Evolutionary conservation across 1,140 invertebrate species (phyloP).

Genomic region (Zelostemma sp.): DNA sequence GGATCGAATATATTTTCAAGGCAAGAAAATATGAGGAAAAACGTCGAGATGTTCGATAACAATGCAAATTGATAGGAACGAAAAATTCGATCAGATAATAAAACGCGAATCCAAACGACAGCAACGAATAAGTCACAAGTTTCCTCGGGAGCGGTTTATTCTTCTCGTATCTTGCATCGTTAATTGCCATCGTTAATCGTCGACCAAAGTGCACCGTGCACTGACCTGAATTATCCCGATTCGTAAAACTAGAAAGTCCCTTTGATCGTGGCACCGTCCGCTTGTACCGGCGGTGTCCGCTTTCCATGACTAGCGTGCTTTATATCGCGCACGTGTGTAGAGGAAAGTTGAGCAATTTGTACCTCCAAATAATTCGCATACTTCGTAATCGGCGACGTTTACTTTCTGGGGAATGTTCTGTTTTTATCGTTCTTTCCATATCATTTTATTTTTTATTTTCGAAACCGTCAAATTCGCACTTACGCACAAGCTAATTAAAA

Average conservation of each 20-base stretch:
- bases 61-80: background rate
- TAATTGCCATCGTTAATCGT: conserved; percentile 38
- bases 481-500: no score
- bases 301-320: background rate
- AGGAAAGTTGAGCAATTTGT: conserved; percentile 12
- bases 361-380: background rate
- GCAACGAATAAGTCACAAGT: conserved; percentile 17
- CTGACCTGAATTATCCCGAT: conserved; percentile 37
- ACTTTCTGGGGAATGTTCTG: background rate
- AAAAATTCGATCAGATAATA: background rate
- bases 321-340: background rate
- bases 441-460: no score
- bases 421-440: background rate
- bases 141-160: conserved; percentile 11
- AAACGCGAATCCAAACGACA: background rate
- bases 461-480: no score
- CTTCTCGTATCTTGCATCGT: conserved; percentile 19
- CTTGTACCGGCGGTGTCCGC: conserved; percentile 12
- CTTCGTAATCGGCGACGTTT: background rate
- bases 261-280: conserved; percentile 25
- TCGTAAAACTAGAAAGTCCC: conserved; percentile 41
- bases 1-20: no score
- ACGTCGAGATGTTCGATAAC: no score
- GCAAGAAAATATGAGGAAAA: no score
- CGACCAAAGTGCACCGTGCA: conserved; percentile 18